Evolutionary conservation across 2,888 invertebrate species (phyloP), one percentile per base, ranked within the genome.

Genomic region (Megalurothrips usitatus): DNA sequence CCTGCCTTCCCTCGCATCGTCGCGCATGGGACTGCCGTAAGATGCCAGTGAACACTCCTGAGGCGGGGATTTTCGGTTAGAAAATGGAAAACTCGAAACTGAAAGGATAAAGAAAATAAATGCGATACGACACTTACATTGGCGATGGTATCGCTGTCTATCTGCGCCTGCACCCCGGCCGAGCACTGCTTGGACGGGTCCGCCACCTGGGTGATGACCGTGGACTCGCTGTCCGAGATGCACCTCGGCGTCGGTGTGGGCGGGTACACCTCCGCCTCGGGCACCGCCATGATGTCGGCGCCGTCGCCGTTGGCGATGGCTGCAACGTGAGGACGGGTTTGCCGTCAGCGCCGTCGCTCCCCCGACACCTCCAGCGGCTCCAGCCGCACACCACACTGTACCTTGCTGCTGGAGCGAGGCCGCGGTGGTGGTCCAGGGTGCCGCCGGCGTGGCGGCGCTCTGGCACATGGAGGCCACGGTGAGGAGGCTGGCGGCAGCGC

Each of bases 381-480:
- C 34, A 43, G 34, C 3, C 34, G 6, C 34, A 43, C 34, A 6
- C 3, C 34, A 43, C 34, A 43, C 34, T 43, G 34, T 43, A 43
- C 34, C 34, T 43, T 43, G 34, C 34, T 43, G 34, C 34, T 43
- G 34, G 34, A 43, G 34, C 3, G 34, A 4, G 34, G 34, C 34
- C 26, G 23, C 68, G 23, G n/a, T 75, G 68, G 26, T 75, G 68
- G 26, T n/a, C 23, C 68, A 75, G 26, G 26, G 68, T 2, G 9
- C 0, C 14, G 58, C 17, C 34, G 34, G 3, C 3, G 34, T 43
- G 34, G 34, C 26, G 3, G 68, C 11, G 68, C 68, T 75, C 23
- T 75, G 68, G 68, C 68, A 75, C 68, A 75, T 75, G 68, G 68
- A 75, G 26, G 68, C 68, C 23, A 75, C 68, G 68, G 68, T 75